Evolutionary conservation across 2,113 vertebrate genomes (phyloP).

Genomic region (Oophaga pumilio): DNA sequence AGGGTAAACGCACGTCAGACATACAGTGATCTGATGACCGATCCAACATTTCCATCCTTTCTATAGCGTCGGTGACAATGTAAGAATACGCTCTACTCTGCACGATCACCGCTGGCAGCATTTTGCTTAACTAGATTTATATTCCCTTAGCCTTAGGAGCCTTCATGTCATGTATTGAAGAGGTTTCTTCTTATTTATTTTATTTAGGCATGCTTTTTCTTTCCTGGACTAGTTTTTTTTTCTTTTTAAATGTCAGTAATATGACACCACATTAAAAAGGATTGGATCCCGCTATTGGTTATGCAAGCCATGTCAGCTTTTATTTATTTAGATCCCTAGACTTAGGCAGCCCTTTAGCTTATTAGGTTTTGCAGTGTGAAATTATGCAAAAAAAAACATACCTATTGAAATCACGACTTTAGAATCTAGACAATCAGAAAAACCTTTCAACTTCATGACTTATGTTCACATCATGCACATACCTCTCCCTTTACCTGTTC

Average conservation of each 20-base stretch:
- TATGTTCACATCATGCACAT: too few relatives aligned
- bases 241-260: conserved; percentile 44
- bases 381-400: conserved; percentile 47
- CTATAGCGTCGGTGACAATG: neutral
- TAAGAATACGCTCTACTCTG: neutral
- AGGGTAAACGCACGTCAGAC: too few relatives aligned
- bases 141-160: conserved; percentile 38
- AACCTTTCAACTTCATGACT: neutral
- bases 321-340: conserved; percentile 48
- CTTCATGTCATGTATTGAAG: conserved; percentile 32
- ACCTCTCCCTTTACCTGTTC: too few relatives aligned
- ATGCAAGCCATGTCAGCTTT: conserved; percentile 50
- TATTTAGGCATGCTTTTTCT: conserved; percentile 28
- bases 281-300: conserved; percentile 51
- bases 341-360: conserved; percentile 49
- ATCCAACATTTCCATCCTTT: too few relatives aligned
- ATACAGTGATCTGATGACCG: too few relatives aligned
- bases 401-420: conserved; percentile 26
- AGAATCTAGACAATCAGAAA: neutral
- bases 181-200: conserved; percentile 33
- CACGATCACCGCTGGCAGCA: conserved; percentile 33
- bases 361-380: conserved; percentile 50
- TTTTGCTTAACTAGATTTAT: conserved; percentile 44
- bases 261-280: conserved; percentile 42
- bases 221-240: conserved; percentile 27